These are phyloP conservation scores for Scaptodrosophila lebanonensis DNA, from an alignment of 1,140 invertebrate genomes.

Conservation along the genomic window DNA sequence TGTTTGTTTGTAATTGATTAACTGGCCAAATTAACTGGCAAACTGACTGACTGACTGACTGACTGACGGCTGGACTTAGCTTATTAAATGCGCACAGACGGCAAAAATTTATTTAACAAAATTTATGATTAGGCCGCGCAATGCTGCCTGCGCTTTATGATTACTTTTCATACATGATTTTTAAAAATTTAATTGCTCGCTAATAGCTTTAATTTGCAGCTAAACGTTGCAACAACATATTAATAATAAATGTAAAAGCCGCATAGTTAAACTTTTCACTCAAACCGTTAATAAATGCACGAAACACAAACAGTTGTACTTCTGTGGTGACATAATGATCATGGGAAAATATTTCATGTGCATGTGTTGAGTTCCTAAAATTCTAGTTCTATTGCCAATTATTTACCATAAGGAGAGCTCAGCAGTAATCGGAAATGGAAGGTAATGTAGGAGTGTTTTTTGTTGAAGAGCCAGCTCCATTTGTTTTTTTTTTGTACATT, in stretches of 20 bases:
- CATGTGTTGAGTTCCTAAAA: too few species aligned
- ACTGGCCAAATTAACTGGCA: conserved; percentile 58
- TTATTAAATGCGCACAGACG: conserved; percentile 1
- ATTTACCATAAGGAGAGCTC: too few species aligned
- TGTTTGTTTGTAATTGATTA: conserved; percentile 60
- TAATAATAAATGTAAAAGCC: conserved; percentile 22
- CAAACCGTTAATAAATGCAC: too few species aligned
- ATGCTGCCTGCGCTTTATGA: conserved; percentile 29
- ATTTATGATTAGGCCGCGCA: conserved; percentile 36
- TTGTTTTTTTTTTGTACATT: too few species aligned
- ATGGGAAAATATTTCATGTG: too few species aligned
- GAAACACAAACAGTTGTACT: too few species aligned
- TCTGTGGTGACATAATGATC: too few species aligned
- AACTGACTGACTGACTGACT: conserved; percentile 26
- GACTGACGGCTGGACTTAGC: conserved; percentile 6
- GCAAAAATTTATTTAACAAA: conserved; percentile 50
- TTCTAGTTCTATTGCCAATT: too few species aligned
- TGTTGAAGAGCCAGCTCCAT: too few species aligned
- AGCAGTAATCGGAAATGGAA: too few species aligned
- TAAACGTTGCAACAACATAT: conserved; percentile 26
- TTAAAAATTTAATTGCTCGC: conserved; percentile 43
- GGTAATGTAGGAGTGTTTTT: too few species aligned
- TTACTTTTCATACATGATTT: conserved; percentile 14
- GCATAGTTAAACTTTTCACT: too few species aligned
- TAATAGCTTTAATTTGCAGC: conserved; percentile 47